Evolutionary conservation across 2,113 vertebrate genomes (phyloP), one percentile per base, ranked within the genome.

Genomic region (Clupea harengus): DNA sequence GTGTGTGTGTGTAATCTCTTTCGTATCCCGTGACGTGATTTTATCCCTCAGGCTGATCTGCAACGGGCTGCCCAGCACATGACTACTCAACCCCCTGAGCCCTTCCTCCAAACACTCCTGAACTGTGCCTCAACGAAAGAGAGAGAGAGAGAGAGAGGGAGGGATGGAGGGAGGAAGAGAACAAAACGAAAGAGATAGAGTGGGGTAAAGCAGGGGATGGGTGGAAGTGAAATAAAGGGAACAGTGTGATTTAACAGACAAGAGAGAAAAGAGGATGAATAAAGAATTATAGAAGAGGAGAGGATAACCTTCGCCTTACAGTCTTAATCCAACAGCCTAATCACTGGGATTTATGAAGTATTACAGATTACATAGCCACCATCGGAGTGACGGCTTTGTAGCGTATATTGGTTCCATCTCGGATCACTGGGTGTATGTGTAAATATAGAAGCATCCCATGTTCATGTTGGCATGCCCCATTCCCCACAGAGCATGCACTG

Each of bases 41-140:
- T 52, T 85, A 50, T 86, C 85, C 83, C 28, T 45, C 49, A 25
- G 45, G 25, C 67, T 9, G 45, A 84, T 83, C 82, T 88, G 72
- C 64, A 32, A 47, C 45, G 60, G 72, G 72, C 32, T 86, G 54
- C 57, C 80, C 39, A 81, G 82, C 87, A 90, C 85, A 84, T 86
- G 86, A 89, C 85, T 78, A 32, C 28, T 81, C 25, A 6, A 20
- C 75, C 20, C 32, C 44, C 84, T 11, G 52, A 85, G 4, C 81
- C 85, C 32, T 45, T 60, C 54, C 20, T 60, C 64, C 28, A 67
- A 67, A 67, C 64, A 67, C 64, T 28, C n/a, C 64, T 64, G 22
- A n/a, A n/a, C 60, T 64, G 60, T 0, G 22, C 67, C 25, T 78
- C 72, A 78, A 72, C 25, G 17, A 78, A 17, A 78, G 72, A 78